phyloP scores from a whole-genome alignment of 2,888 invertebrate species.

The Tryphoninae sp. region DNA sequence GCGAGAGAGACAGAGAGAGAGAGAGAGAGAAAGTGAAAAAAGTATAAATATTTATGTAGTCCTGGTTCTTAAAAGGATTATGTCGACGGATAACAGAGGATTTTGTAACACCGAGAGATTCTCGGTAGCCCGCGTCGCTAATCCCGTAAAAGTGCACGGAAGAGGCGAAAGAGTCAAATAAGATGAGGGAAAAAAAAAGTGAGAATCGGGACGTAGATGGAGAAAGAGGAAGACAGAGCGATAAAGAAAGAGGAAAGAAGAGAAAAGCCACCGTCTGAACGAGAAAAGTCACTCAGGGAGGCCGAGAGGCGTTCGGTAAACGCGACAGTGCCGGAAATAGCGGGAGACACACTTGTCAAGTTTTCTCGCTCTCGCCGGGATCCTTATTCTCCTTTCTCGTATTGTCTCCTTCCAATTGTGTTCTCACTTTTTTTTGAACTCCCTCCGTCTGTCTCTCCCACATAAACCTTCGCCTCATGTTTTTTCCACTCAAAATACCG shows the following conservation, averaged over 20 bases:
- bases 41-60: constrained; percentile 2
- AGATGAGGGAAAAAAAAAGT: constrained; percentile 9
- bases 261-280: constrained; percentile 44
- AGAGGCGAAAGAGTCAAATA: constrained; percentile 45
- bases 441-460: constrained; percentile 26
- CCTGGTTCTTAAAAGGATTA: constrained; percentile 27
- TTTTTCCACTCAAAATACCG: constrained; percentile 3
- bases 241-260: not conserved
- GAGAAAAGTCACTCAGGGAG: constrained; percentile 64
- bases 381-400: constrained; percentile 21
- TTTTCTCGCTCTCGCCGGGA: constrained; percentile 30
- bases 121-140: constrained; percentile 35
- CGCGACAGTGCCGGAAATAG: constrained; percentile 59
- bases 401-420: not conserved
- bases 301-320: constrained; percentile 53
- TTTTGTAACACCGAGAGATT: constrained; percentile 28
- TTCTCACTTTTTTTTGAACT: constrained; percentile 24
- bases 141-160: constrained; percentile 52
- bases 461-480: not conserved
- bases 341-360: constrained; percentile 56
- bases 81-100: constrained; percentile 34
- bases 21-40: too few relatives aligned
- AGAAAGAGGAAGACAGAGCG: not conserved
- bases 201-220: constrained; percentile 10
- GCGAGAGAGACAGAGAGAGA: too few relatives aligned